Evolutionary conservation across 2,797 vertebrate species (phyloP), one percentile per base, ranked within the genome.

Genomic region (Tapera naevia): DNA sequence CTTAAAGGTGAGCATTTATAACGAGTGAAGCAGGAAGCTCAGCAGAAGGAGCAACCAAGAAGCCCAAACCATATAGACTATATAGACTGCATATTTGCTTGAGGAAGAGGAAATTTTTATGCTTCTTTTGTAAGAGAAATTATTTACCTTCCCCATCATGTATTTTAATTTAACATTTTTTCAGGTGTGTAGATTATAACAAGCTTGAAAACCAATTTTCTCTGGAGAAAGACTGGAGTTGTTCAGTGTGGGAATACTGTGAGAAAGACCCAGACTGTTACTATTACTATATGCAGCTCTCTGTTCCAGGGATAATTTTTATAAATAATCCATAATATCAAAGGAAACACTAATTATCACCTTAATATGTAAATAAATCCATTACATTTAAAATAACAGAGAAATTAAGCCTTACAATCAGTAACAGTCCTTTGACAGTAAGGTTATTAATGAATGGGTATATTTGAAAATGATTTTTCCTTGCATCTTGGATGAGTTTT

Each of bases 1-100:
- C 56, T 35, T 35, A 80, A 70, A 76, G 18, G 0, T 37, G 6
- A 25, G 2, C 5, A 13, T 71, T 80, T 91, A 25, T 30, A 32
- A 22, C 8, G 19, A 11, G 2, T 51, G 14, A 91, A 66, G 39
- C 1, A 3, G 17, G 19, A 75, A 57, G 14, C 13, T 70, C 57
- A 61, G 13, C 0, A 0, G 37, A 23, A n/a, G 10, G 80, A 14
- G 9, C 9, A 23, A 13, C 5, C 70, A 71, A 13, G 33, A 62
- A 72, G 4, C 17, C 21, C 18, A 71, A n/a, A n/a, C n/a, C n/a
- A n/a, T n/a, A n/a, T n/a, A n/a, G 2, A 5, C 8, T 43, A 0
- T 24, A 50, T 1, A 35, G 23, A 54, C 30, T 57, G 8, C 43
- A 5, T 58, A 23, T 81, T 43, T 69, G 13, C 17, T 60, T 45